These are phyloP conservation scores for Nannoperca australis DNA, from an alignment of 2,797 vertebrate species.

Conservation along the genomic window DNA sequence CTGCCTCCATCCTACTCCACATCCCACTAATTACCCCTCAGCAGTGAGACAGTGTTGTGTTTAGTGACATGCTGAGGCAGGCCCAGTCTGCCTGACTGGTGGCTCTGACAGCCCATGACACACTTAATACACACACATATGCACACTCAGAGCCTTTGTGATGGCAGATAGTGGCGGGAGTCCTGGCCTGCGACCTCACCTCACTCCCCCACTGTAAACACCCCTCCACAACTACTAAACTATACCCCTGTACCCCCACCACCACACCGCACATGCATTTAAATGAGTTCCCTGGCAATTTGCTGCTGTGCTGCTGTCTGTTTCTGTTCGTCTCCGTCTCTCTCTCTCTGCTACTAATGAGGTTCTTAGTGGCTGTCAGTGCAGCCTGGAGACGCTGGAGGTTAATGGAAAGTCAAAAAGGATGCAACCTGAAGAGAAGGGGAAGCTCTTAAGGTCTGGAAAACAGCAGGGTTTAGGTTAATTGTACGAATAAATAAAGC, in stretches of 20 bases:
- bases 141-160: slow-evolving; percentile 20
- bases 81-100: slow-evolving; percentile 46
- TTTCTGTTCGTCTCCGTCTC: slow-evolving; percentile 24
- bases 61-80: slow-evolving; percentile 59
- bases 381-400: slow-evolving; percentile 52
- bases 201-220: neutral
- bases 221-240: slow-evolving; percentile 27
- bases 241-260: slow-evolving; percentile 8
- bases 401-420: slow-evolving; percentile 51
- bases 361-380: slow-evolving; percentile 70
- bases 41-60: slow-evolving; percentile 58
- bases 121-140: slow-evolving; percentile 31
- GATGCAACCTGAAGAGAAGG: slow-evolving; percentile 47
- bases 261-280: slow-evolving; percentile 39
- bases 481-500: slow-evolving; percentile 57
- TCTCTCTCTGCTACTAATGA: slow-evolving; percentile 68
- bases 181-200: slow-evolving; percentile 51
- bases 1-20: slow-evolving; percentile 37
- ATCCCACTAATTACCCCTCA: slow-evolving; percentile 72
- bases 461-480: slow-evolving; percentile 48
- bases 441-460: slow-evolving; percentile 1
- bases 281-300: slow-evolving; percentile 66
- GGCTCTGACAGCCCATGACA: slow-evolving; percentile 69
- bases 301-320: slow-evolving; percentile 59
- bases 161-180: slow-evolving; percentile 46